These are phyloP conservation scores for Anastrepha ludens DNA, from an alignment of 1,140 invertebrate genomes.

Conservation along the genomic window DNA sequence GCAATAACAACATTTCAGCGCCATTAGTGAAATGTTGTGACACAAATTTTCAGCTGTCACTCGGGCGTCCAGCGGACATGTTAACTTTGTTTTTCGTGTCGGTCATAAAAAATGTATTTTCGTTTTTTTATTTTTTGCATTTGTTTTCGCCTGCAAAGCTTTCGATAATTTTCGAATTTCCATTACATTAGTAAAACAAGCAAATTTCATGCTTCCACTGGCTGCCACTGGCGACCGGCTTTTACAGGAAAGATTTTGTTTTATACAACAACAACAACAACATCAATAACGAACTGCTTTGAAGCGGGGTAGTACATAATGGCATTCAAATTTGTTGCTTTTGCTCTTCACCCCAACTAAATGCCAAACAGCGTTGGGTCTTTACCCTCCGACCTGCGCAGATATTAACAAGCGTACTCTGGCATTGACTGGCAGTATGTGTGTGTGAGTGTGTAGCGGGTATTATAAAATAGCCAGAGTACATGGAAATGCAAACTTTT, in stretches of 20 bases:
- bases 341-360: background rate
- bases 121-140: background rate
- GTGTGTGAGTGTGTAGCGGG: background rate
- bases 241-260: background rate
- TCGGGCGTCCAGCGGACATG: slow-evolving; percentile 14
- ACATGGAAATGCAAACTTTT: background rate
- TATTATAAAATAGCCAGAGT: background rate
- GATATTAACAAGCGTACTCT: background rate
- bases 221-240: background rate
- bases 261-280: background rate
- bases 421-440: background rate
- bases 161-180: slow-evolving; percentile 51
- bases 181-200: slow-evolving; percentile 50
- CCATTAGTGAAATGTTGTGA: slow-evolving; percentile 39
- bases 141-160: slow-evolving; percentile 36
- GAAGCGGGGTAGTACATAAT: background rate
- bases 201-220: slow-evolving; percentile 28
- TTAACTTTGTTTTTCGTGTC: slow-evolving; percentile 8
- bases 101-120: background rate
- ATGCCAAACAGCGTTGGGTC: background rate
- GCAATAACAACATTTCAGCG: slow-evolving; percentile 36
- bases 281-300: background rate
- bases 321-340: slow-evolving; percentile 19
- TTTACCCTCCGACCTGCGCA: background rate
- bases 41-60: slow-evolving; percentile 45